A percentile compares a stretch with the other conserved stretches of the same genome.
These are phyloP conservation scores for Tridacna gigas DNA, from an alignment of 2,888 invertebrate species.

Conservation along the genomic window DNA sequence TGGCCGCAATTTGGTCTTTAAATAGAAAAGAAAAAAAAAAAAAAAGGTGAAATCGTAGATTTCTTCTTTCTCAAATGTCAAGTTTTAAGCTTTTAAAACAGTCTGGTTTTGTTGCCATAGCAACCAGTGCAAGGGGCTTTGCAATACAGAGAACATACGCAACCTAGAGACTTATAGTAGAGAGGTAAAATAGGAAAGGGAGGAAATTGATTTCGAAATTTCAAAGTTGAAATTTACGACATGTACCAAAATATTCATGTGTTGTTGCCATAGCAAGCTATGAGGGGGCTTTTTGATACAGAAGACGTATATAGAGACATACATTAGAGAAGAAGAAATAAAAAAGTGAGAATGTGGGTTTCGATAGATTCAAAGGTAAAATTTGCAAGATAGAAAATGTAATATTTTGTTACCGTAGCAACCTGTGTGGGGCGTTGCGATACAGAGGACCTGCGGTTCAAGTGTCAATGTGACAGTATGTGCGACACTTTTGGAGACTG, in stretches of 20 bases:
- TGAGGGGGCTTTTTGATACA: background rate
- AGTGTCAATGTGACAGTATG: background rate
- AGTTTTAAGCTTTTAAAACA: background rate
- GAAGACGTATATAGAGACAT: background rate
- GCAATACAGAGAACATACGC: too few relatives aligned
- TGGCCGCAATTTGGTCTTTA: too few relatives aligned
- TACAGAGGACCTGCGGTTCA: conserved; percentile 10
- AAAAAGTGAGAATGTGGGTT: background rate
- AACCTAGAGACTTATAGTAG: too few relatives aligned
- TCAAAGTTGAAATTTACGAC: background rate
- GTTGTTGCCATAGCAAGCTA: background rate
- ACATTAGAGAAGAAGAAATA: background rate
- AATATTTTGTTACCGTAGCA: background rate
- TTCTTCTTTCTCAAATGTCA: background rate
- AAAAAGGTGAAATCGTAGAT: too few relatives aligned
- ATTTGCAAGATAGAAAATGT: too few relatives aligned
- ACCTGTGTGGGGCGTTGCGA: conserved; percentile 17
- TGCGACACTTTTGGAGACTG: background rate
- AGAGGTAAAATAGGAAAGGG: too few relatives aligned
- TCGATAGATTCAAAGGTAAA: too few relatives aligned
- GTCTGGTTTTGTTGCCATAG: background rate
- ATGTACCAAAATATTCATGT: background rate
- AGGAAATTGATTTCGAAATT: too few relatives aligned
- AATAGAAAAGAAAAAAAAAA: too few relatives aligned
- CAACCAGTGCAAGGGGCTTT: background rate